Percentiles rank a stretch among this genome's conserved stretches.
Conservation (phyloP, 2,113 vertebrate species). For the Panthera uncia region DNA sequence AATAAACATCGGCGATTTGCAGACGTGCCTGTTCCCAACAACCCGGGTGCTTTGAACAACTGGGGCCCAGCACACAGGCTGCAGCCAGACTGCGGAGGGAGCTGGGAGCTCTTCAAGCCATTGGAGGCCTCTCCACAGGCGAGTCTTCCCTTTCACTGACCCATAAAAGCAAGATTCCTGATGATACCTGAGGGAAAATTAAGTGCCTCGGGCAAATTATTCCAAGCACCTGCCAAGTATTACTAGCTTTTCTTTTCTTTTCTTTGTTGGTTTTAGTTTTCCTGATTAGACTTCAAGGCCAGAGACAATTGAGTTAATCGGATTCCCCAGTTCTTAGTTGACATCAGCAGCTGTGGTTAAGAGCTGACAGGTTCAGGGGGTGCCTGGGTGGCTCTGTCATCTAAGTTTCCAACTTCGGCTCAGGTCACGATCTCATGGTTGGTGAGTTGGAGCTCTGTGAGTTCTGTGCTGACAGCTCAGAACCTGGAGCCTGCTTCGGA, state of each 20-base stretch:
- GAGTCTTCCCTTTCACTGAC: background rate
- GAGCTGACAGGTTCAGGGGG: background rate
- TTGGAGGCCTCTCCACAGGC: background rate
- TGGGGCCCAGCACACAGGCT: background rate
- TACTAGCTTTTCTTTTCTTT: slow-evolving; percentile 8
- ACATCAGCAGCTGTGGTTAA: background rate
- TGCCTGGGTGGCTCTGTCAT: too few species aligned
- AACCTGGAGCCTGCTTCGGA: too few species aligned
- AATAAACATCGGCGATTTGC: background rate
- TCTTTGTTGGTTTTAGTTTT: background rate
- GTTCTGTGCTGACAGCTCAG: too few species aligned
- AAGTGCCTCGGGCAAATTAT: background rate
- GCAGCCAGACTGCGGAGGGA: background rate
- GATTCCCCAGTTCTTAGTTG: background rate
- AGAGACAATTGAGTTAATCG: background rate
- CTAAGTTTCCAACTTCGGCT: too few species aligned
- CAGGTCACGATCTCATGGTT: too few species aligned
- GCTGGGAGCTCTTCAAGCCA: background rate
- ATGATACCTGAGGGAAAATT: background rate
- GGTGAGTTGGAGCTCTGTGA: too few species aligned
- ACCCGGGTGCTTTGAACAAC: background rate
- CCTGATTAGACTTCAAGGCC: background rate
- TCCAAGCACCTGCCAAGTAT: background rate
- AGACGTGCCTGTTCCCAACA: background rate
- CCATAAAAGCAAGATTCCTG: background rate